Percentiles rank a stretch among this genome's conserved stretches.
Evolutionary conservation across 2,888 invertebrate genomes (phyloP).

Genomic region (Mongoloraphidia duomilia): DNA sequence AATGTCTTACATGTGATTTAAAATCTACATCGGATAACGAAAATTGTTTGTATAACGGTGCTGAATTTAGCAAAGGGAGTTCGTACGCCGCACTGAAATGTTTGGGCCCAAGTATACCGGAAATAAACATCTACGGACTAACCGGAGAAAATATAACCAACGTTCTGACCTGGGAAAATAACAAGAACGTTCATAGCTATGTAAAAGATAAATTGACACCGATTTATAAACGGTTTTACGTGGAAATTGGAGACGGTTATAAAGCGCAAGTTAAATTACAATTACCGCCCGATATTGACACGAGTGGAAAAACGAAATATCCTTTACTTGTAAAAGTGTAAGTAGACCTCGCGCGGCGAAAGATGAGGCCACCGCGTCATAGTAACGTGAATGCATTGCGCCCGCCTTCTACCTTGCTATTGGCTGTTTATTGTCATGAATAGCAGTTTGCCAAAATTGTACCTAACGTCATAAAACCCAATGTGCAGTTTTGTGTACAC

Average conservation of each 20-base stretch:
- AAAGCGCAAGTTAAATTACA: conserved; percentile 60
- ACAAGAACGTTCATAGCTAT: conserved; percentile 36
- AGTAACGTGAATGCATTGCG: too few species aligned
- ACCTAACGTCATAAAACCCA: too few species aligned
- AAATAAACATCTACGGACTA: conserved; percentile 42
- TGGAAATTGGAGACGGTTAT: conserved; percentile 42
- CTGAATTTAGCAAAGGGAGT: conserved; percentile 49
- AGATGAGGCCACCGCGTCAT: too few species aligned
- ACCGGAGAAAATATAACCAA: conserved; percentile 25
- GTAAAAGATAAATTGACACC: conserved; percentile 40
- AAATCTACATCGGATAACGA: conserved; percentile 29
- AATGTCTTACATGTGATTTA: conserved; percentile 63
- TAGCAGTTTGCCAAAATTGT: too few species aligned
- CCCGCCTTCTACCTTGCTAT: too few species aligned
- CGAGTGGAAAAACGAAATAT: conserved; percentile 52
- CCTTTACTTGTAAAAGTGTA: conserved; percentile 75
- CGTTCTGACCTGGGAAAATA: conserved; percentile 50
- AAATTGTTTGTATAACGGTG: conserved; percentile 52
- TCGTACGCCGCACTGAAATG: conserved; percentile 62
- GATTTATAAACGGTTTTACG: conserved; percentile 42
- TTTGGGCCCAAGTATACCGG: conserved; percentile 73
- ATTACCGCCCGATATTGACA: conserved; percentile 56
- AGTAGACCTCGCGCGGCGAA: too few species aligned
- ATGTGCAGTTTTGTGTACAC: too few species aligned
- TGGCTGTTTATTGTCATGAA: too few species aligned